phyloP scores from a whole-genome alignment of 2,797 vertebrate species.

The Squalus acanthias region DNA sequence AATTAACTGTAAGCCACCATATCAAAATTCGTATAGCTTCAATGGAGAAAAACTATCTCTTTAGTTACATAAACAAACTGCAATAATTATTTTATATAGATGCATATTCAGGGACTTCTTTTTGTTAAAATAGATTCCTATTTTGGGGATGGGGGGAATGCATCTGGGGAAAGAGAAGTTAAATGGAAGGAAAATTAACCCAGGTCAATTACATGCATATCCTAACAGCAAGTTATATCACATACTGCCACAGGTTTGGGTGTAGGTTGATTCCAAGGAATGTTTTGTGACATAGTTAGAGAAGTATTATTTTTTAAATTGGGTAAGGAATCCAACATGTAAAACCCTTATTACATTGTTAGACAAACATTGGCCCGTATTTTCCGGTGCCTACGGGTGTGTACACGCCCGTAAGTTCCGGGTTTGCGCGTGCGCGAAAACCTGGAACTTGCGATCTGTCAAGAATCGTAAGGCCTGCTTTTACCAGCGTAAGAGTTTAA shows the following conservation, averaged over 20 bases:
- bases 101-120: not conserved
- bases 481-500: too few relatives aligned
- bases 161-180: not conserved
- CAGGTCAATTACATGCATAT: not conserved
- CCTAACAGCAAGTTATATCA: not conserved
- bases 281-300: not conserved
- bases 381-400: too few relatives aligned
- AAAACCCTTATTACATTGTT: not conserved
- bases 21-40: not conserved
- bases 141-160: not conserved
- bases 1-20: not conserved
- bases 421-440: too few relatives aligned
- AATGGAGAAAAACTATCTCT: not conserved
- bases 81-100: not conserved
- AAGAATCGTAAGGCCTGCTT: too few relatives aligned
- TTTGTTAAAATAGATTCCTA: not conserved
- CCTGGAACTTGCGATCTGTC: too few relatives aligned
- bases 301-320: not conserved
- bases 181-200: not conserved
- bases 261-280: fast-evolving
- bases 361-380: too few relatives aligned
- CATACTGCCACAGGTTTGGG: not conserved
- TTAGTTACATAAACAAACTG: not conserved
- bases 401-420: too few relatives aligned
- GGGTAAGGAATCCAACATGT: not conserved